Base-by-base conservation (phyloP, 2,888 invertebrate species). In the Acleris emargana region DNA sequence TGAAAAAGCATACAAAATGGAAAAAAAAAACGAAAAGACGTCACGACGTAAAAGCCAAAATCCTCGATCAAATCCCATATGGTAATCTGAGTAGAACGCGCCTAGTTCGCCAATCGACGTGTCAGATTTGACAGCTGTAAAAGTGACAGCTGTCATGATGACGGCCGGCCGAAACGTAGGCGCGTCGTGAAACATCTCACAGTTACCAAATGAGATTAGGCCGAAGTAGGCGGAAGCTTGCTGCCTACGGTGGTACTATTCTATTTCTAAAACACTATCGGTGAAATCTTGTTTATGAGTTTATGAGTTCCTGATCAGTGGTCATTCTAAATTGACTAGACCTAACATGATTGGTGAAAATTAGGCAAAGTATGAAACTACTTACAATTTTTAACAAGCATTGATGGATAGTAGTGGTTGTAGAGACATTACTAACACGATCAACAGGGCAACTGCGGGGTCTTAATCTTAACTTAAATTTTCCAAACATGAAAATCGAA, bases 171-270 rank as follows among this genome's bases (percentile, higher is more conserved):
- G 58, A 38, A 32, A 53, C 68, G 67, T 75, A 70, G 76, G 73
- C 83, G 80, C 83, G 80, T 76, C 80, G 80, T 82, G 79, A 77
- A 75, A 91, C 87, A 93, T 94, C 97, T 97, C 98, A 97, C 97
- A 97, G 97, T 98, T 98, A 98, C 98, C 97, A 96, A 96, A 97
- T 98, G 98, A 98, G 98, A 98, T 98, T 98, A 96, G 94, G 95
- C 95, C 94, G 95, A 94, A 93, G 91, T 88, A 91, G 90, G 91
- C 87, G 76, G 67, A 91, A 91, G 89, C 89, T 87, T 78, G 76
- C 22, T 59, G 58, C 50, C 51, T 62, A 57, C 22, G 11, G 22
- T 18, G 51, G 43, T 45, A 45, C 45, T 45, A n/a, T 6, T 3
- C 7, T 45, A 17, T 45, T 45, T 45, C 2, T n/a, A 2, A n/a